Evolutionary conservation across 1,140 invertebrate genomes (phyloP).

Genomic region (Hormaphis cornu): DNA sequence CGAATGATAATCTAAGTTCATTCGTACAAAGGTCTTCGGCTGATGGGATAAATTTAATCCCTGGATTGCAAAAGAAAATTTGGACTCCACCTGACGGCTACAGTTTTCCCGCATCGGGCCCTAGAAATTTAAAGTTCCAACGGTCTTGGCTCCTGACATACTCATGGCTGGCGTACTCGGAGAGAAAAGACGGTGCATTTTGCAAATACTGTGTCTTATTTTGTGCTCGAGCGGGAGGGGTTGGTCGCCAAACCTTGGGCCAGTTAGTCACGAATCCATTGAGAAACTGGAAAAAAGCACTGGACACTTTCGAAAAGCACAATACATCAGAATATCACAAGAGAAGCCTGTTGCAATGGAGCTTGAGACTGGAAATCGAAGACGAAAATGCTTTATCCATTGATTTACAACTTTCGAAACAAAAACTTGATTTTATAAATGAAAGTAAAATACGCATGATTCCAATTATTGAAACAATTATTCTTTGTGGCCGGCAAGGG

Average conservation of each 20-base stretch:
- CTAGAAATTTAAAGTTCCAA: not conserved
- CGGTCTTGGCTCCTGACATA: not conserved
- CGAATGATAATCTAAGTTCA: too few species aligned
- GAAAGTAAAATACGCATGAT: not conserved
- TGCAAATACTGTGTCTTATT: too few species aligned
- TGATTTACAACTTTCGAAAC: not conserved
- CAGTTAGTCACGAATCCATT: not conserved
- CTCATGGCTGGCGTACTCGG: too few species aligned
- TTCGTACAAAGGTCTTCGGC: too few species aligned
- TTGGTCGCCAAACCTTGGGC: not conserved
- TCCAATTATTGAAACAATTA: constrained; percentile 31
- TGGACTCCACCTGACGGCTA: not conserved
- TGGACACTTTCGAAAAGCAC: not conserved
- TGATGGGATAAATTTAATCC: too few species aligned
- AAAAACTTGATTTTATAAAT: not conserved
- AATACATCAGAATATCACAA: not conserved
- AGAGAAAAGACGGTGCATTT: too few species aligned
- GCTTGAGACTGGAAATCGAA: not conserved
- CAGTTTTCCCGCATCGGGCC: too few species aligned
- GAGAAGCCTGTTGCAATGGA: not conserved
- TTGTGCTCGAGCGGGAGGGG: too few species aligned
- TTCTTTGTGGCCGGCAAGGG: too few species aligned
- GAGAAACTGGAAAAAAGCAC: not conserved
- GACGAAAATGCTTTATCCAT: not conserved
- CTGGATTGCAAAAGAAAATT: not conserved